Base-by-base conservation (phyloP, 2,113 vertebrate genomes). In the Ictalurus punctatus region DNA sequence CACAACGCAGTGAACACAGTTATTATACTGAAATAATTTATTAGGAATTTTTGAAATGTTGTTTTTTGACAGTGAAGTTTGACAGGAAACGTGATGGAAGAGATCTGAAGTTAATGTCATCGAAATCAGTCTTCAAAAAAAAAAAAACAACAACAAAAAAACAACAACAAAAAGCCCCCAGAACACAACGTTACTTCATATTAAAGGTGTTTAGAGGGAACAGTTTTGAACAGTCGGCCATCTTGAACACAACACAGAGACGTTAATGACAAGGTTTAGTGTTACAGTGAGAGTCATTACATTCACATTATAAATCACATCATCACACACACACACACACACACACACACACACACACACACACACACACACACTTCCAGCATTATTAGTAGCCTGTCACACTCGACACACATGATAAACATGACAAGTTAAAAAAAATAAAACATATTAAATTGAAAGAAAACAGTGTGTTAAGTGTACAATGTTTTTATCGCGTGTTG, bases 11-110 rank as follows among this genome's bases (percentile, higher is more conserved):
- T 25, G 34, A 16, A 83, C 30, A 59, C 80, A 59, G 84, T 86
- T 93, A 92, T 93, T 94, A 95, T 96, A 92, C 97, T 97, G 96
- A 97, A 98, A 99, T 99, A 99, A 98, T 98, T 99, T 98, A 98
- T 98, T 99, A 97, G 96, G 97, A 97, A 98, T 97, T 97, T 97
- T 97, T 96, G 97, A 98, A 97, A 94, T 93, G 88, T 91, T 95
- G 48, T 52, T 52, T 52, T 96, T 94, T 95, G 95, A 96, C 95
- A 94, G 90, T 94, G 67, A 92, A 87, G 81, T 88, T 93, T 92
- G 92, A 95, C 92, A 92, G 90, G 91, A 92, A 92, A 93, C 90
- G 92, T 90, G 88, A 89, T 73, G 73, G 23, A 84, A 71, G n/a
- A 48, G 67, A 76, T 37, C 12, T 58, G 58, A 27, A 76, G 67